Conservation (phyloP, 2,113 vertebrate species). For the Brevimyrus niger region DNA sequence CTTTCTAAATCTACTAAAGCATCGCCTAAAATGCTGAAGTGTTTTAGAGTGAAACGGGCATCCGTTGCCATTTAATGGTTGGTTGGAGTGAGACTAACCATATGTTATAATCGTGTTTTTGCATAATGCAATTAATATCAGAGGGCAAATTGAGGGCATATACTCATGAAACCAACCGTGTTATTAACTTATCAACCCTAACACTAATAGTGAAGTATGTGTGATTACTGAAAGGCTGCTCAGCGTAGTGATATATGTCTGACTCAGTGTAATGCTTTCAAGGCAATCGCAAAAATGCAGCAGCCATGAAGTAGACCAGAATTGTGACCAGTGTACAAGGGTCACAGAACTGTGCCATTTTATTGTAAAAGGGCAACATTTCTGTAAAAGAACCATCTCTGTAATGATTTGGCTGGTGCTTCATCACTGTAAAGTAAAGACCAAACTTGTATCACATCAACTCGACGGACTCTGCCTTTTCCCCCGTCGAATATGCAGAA, state of each 20-base stretch:
- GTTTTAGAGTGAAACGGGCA: not conserved
- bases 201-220: not conserved
- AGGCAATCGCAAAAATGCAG: not conserved
- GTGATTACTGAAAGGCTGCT: not conserved
- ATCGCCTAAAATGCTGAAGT: not conserved
- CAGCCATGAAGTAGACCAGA: not conserved
- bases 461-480: not conserved
- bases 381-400: not conserved
- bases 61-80: not conserved
- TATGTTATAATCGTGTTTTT: not conserved
- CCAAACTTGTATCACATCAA: not conserved
- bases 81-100: not conserved
- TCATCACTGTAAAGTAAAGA: not conserved
- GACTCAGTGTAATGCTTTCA: not conserved
- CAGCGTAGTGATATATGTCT: not conserved
- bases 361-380: not conserved
- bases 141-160: not conserved
- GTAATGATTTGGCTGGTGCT: not conserved
- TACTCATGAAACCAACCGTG: not conserved
- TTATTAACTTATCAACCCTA: not conserved
- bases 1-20: not conserved
- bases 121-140: not conserved
- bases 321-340: not conserved
- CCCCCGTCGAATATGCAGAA: not conserved
- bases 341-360: not conserved